These are phyloP conservation scores for Branchipolynoe longqiensis DNA, from an alignment of 2,888 invertebrate genomes.

Conservation along the genomic window DNA sequence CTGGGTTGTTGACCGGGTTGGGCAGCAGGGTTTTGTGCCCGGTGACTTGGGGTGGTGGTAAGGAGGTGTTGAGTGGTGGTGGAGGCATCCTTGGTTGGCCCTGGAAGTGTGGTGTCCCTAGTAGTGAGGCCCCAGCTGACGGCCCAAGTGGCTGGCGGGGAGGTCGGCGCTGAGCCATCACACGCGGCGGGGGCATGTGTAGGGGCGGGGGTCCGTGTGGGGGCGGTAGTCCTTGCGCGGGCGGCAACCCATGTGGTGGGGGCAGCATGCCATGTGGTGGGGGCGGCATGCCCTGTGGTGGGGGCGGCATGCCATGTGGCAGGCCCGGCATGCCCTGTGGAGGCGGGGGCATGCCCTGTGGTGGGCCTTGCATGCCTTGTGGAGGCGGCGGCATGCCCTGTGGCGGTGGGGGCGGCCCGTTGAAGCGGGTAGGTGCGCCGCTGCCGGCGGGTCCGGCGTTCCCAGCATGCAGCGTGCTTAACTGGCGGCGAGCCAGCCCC, in stretches of 20 bases:
- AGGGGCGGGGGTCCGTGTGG: conserved; percentile 9
- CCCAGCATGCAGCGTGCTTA: conserved; percentile 13
- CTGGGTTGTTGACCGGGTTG: not conserved
- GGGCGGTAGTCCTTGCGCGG: too few species aligned
- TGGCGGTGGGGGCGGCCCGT: not conserved
- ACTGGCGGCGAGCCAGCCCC: conserved; percentile 50
- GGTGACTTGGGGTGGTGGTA: not conserved
- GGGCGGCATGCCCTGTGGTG: not conserved
- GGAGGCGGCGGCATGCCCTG: conserved; percentile 12
- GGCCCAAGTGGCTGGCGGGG: conserved; percentile 16
- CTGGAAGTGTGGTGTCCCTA: not conserved
- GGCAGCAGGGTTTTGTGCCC: conserved; percentile 25
- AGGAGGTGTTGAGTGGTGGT: not conserved
- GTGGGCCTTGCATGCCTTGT: not conserved
- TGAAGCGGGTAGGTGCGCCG: not conserved
- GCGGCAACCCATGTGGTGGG: not conserved
- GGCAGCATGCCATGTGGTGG: not conserved
- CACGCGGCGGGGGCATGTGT: not conserved
- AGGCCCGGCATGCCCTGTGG: not conserved
- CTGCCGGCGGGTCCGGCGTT: not conserved
- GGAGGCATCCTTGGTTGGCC: not conserved
- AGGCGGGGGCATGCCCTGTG: not conserved
- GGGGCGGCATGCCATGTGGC: not conserved
- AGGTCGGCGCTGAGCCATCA: conserved; percentile 19
- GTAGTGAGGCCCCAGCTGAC: not conserved